These are phyloP conservation scores for Anastatus disparis DNA, from an alignment of 1,140 invertebrate species.

Conservation along the genomic window DNA sequence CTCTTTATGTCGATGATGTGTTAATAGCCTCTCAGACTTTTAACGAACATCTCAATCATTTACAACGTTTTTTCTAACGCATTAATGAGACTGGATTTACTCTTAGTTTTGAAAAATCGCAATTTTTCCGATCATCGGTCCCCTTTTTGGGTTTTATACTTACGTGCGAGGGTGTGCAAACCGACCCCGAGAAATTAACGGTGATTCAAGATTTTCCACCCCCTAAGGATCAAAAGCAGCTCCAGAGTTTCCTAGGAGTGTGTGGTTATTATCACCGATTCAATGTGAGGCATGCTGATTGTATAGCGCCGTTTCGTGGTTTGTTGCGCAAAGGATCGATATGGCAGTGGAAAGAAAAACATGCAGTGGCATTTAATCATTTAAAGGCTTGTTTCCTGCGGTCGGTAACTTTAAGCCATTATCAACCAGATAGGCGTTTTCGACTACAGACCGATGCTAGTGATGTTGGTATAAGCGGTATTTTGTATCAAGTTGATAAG, in stretches of 20 bases:
- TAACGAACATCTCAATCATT: too few species aligned
- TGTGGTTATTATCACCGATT: not conserved
- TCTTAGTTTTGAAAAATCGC: not conserved
- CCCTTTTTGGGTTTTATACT: slow-evolving; percentile 14
- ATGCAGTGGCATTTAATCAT: slow-evolving; percentile 21
- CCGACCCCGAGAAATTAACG: slow-evolving; percentile 50
- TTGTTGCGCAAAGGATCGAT: not conserved
- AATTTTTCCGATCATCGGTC: not conserved
- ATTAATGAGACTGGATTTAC: too few species aligned
- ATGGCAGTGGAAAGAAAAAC: slow-evolving; percentile 39
- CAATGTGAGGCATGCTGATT: not conserved
- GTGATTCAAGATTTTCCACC: slow-evolving; percentile 51
- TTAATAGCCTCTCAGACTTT: too few species aligned
- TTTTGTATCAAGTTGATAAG: too few species aligned
- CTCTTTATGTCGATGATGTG: too few species aligned
- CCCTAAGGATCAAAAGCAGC: slow-evolving; percentile 50
- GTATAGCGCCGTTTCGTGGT: not conserved
- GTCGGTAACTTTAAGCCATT: slow-evolving; percentile 10
- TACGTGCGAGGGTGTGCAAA: slow-evolving; percentile 44
- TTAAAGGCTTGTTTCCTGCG: slow-evolving; percentile 39
- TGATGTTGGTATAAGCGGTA: too few species aligned
- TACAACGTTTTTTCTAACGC: too few species aligned
- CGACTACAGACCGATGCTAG: too few species aligned
- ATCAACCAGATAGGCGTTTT: slow-evolving; percentile 2
- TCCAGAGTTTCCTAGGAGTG: slow-evolving; percentile 39